A percentile compares a stretch with the other conserved stretches of the same genome.
Evolutionary conservation across 2,113 vertebrate species (phyloP).

Genomic region (Scortum barcoo): DNA sequence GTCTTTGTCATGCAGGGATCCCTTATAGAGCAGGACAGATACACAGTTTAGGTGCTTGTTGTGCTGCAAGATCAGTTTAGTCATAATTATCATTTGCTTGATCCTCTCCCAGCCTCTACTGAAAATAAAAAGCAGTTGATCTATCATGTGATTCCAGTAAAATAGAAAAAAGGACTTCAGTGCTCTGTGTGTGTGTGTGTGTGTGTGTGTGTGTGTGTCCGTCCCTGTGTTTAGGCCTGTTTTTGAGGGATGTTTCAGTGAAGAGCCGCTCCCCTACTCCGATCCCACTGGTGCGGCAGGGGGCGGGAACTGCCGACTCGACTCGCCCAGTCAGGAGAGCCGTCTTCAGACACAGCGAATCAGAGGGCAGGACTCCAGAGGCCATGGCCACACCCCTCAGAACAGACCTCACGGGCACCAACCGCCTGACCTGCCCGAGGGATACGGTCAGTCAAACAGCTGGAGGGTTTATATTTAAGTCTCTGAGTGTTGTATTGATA

Average conservation of each 20-base stretch:
- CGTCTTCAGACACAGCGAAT: constrained; percentile 92
- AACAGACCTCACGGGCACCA: constrained; percentile 95
- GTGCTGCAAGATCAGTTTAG: constrained; percentile 3
- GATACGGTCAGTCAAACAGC: constrained; percentile 89
- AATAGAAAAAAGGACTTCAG: neutral
- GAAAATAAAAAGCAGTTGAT: constrained; percentile 31
- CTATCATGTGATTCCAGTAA: constrained; percentile 18
- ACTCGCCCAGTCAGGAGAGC: constrained; percentile 93
- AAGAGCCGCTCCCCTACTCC: constrained; percentile 94
- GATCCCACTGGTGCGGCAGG: constrained; percentile 93
- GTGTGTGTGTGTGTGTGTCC: neutral
- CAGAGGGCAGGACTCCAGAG: constrained; percentile 90
- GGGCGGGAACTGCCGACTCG: constrained; percentile 90
- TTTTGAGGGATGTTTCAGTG: constrained; percentile 96
- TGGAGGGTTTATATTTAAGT: neutral
- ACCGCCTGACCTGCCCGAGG: constrained; percentile 95
- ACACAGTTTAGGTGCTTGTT: neutral
- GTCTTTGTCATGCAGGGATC: neutral
- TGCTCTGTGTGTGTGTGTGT: neutral
- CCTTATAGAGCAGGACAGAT: neutral
- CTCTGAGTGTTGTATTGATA: neutral
- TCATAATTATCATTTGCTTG: constrained; percentile 20
- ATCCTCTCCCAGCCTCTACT: neutral
- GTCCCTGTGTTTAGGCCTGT: constrained; percentile 85
- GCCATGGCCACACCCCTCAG: constrained; percentile 92